These are phyloP conservation scores for Pluvialis apricaria DNA, from an alignment of 2,113 vertebrate species.

Conservation along the genomic window DNA sequence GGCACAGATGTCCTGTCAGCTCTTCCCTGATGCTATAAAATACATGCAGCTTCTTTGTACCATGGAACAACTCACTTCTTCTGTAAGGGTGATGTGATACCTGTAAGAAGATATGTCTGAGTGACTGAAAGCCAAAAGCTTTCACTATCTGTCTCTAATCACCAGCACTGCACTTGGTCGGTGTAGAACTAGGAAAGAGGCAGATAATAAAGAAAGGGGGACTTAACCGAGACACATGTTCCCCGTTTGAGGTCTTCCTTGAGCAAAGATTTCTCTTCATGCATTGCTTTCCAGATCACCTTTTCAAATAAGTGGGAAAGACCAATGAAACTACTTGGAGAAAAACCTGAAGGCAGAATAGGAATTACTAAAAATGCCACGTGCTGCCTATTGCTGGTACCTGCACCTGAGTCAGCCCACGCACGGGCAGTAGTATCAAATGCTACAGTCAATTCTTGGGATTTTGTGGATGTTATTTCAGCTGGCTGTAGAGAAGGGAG, in stretches of 20 bases:
- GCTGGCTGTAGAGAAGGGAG: not conserved
- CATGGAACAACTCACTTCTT: not conserved
- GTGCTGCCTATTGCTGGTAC: not conserved
- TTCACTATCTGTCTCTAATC: not conserved
- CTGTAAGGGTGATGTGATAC: not conserved
- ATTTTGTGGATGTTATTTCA: not conserved
- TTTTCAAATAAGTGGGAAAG: not conserved
- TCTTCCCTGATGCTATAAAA: not conserved
- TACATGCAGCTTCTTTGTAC: not conserved
- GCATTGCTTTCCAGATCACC: not conserved
- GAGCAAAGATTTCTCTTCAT: not conserved
- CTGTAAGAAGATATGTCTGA: not conserved
- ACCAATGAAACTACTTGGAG: not conserved
- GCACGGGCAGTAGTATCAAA: not conserved
- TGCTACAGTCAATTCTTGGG: not conserved
- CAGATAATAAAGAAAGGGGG: not conserved
- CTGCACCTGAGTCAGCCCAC: not conserved
- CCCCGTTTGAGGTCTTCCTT: not conserved
- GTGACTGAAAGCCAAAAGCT: not conserved
- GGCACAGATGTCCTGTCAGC: not conserved
- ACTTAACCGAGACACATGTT: fast-evolving
- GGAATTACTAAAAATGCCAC: not conserved
- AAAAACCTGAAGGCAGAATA: not conserved
- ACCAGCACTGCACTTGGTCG: not conserved
- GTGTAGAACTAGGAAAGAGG: not conserved